Evolutionary conservation across 2,888 invertebrate genomes (phyloP).

Genomic region (Acrocera orbiculus): DNA sequence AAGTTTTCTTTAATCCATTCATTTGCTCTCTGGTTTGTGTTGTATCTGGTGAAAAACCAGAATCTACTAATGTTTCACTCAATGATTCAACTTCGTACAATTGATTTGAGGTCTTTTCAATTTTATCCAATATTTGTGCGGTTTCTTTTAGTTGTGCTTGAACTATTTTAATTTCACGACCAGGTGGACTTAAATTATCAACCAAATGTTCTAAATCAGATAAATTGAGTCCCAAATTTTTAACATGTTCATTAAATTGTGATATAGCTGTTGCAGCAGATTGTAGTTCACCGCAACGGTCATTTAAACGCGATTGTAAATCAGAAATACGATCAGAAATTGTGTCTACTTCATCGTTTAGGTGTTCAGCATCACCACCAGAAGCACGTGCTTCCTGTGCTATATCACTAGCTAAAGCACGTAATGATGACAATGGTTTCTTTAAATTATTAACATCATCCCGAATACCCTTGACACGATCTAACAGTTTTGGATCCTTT

Average conservation of each 20-base stretch:
- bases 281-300: conserved; percentile 61
- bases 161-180: conserved; percentile 71
- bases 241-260: conserved; percentile 77
- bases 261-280: conserved; percentile 74
- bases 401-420: conserved; percentile 49
- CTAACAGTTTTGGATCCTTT: conserved; percentile 66
- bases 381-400: conserved; percentile 57
- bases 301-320: conserved; percentile 56
- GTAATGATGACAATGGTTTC: conserved; percentile 45
- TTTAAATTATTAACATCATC: conserved; percentile 66
- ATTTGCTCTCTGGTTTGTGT: conserved; percentile 67
- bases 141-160: conserved; percentile 69
- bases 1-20: conserved; percentile 54
- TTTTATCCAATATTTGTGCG: conserved; percentile 42
- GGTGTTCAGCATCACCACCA: conserved; percentile 56
- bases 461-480: conserved; percentile 62
- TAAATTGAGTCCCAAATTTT: conserved; percentile 56
- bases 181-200: conserved; percentile 70
- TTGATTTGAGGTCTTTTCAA: conserved; percentile 47
- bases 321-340: conserved; percentile 61
- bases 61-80: conserved; percentile 62
- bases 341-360: conserved; percentile 60
- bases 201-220: conserved; percentile 66
- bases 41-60: conserved; percentile 70
- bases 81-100: conserved; percentile 50